phyloP scores from a whole-genome alignment of 2,888 invertebrate species.

The Busseola fusca region DNA sequence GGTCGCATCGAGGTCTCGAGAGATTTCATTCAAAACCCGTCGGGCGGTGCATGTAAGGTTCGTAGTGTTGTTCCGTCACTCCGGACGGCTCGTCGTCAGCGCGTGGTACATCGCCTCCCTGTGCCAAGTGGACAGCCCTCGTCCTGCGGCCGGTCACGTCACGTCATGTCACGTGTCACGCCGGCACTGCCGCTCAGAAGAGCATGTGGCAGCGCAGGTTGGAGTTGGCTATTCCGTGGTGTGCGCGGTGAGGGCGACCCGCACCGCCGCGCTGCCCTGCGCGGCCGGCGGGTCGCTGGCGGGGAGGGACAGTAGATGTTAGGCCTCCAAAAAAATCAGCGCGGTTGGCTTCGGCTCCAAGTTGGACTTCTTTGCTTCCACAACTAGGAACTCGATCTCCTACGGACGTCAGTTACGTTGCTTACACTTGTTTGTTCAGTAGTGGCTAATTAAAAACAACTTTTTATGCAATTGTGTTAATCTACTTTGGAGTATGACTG shows the following conservation, averaged over 20 bases:
- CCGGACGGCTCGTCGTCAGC: conserved; percentile 60
- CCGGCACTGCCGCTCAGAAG: conserved; percentile 74
- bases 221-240: conserved; percentile 89
- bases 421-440: conserved; percentile 1
- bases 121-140: conserved; percentile 80
- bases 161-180: conserved; percentile 46
- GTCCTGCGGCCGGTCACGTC: conserved; percentile 41
- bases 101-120: conserved; percentile 83
- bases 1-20: conserved; percentile 72
- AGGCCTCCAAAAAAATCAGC: conserved; percentile 96
- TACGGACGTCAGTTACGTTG: conserved; percentile 72
- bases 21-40: conserved; percentile 68
- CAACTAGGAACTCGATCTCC: conserved; percentile 97
- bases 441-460: conserved; percentile 1
- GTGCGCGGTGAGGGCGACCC: conserved; percentile 90
- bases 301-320: conserved; percentile 96
- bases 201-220: conserved; percentile 90
- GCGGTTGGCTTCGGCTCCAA: conserved; percentile 97
- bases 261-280: conserved; percentile 90
- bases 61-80: conserved; percentile 68
- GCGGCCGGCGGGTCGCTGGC: conserved; percentile 93
- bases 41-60: conserved; percentile 81
- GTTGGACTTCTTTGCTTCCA: conserved; percentile 97
- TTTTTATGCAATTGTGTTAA: neutral
- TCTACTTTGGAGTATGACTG: neutral